Conservation (phyloP, 2,888 invertebrate species). For the Lasioglossum leucozonium region DNA sequence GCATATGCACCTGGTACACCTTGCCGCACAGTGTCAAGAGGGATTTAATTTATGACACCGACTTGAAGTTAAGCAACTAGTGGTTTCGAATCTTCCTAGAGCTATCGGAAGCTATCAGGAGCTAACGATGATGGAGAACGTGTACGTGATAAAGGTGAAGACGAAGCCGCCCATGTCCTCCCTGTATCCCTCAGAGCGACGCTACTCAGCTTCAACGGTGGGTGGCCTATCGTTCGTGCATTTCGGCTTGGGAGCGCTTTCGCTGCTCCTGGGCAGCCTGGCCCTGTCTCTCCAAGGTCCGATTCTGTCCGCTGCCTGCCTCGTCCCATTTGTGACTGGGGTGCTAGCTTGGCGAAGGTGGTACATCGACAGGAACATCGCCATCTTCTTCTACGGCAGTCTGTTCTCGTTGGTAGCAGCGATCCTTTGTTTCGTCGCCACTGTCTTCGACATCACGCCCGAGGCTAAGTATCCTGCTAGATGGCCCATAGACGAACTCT, state of each 20-base stretch:
- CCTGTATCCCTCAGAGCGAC: conserved; percentile 88
- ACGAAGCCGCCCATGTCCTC: conserved; percentile 87
- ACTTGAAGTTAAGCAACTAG: background rate
- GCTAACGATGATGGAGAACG: conserved; percentile 87
- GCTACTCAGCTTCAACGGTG: conserved; percentile 89
- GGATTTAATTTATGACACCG: background rate
- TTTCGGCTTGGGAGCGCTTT: conserved; percentile 87
- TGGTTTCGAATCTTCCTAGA: background rate
- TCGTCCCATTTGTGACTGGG: conserved; percentile 84
- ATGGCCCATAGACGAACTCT: conserved; percentile 60
- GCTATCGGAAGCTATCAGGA: background rate
- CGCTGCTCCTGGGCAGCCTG: conserved; percentile 86
- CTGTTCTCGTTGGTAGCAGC: conserved; percentile 86
- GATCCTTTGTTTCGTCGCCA: conserved; percentile 84
- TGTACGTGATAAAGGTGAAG: conserved; percentile 89
- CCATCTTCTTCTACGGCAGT: conserved; percentile 87
- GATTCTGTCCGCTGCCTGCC: conserved; percentile 72
- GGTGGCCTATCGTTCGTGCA: conserved; percentile 88
- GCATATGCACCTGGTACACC: background rate
- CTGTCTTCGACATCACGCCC: conserved; percentile 84
- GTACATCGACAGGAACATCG: conserved; percentile 89
- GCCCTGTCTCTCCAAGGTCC: conserved; percentile 81
- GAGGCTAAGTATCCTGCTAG: conserved; percentile 72
- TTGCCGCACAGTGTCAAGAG: background rate
- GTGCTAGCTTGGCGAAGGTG: conserved; percentile 88